Conservation (phyloP, 2,888 invertebrate species). For the Chrysolina haemoptera region DNA sequence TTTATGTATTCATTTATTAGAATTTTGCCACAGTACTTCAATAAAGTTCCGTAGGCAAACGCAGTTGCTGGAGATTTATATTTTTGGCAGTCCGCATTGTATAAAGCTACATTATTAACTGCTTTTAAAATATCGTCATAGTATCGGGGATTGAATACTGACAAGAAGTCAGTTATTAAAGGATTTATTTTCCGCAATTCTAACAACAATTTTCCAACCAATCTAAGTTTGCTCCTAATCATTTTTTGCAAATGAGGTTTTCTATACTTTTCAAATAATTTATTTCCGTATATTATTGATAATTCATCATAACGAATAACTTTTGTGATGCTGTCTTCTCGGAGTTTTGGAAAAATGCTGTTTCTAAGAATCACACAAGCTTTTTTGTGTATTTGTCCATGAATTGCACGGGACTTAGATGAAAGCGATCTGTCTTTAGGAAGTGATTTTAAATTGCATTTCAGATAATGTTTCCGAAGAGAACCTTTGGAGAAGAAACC, state of each 20-base stretch:
- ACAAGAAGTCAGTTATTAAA: slow-evolving; percentile 26
- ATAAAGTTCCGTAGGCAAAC: slow-evolving; percentile 21
- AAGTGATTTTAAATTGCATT: slow-evolving; percentile 32
- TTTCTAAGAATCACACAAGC: slow-evolving; percentile 19
- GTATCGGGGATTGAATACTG: slow-evolving; percentile 24
- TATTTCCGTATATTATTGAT: slow-evolving; percentile 32
- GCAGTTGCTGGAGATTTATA: slow-evolving; percentile 33
- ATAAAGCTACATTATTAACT: slow-evolving; percentile 28
- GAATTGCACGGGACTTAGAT: slow-evolving; percentile 8
- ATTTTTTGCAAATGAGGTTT: slow-evolving; percentile 27
- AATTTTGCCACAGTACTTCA: slow-evolving; percentile 31
- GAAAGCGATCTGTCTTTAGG: slow-evolving; percentile 9
- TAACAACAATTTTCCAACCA: slow-evolving; percentile 24
- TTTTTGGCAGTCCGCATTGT: slow-evolving; percentile 18
- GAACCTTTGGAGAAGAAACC: slow-evolving; percentile 29
- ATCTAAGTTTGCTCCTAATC: slow-evolving; percentile 26
- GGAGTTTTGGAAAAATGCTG: slow-evolving; percentile 28
- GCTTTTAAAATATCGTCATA: slow-evolving; percentile 29
- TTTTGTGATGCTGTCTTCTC: slow-evolving; percentile 25
- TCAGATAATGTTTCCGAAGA: too few species aligned
- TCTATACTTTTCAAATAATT: slow-evolving; percentile 31
- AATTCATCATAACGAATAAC: slow-evolving; percentile 29
- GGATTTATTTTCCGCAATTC: slow-evolving; percentile 26
- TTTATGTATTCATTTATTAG: slow-evolving; percentile 31
- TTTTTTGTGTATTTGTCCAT: slow-evolving; percentile 32